Percentiles rank a stretch among this genome's conserved stretches.
Conservation (phyloP, 2,113 vertebrate genomes). For the Coturnix japonica region DNA sequence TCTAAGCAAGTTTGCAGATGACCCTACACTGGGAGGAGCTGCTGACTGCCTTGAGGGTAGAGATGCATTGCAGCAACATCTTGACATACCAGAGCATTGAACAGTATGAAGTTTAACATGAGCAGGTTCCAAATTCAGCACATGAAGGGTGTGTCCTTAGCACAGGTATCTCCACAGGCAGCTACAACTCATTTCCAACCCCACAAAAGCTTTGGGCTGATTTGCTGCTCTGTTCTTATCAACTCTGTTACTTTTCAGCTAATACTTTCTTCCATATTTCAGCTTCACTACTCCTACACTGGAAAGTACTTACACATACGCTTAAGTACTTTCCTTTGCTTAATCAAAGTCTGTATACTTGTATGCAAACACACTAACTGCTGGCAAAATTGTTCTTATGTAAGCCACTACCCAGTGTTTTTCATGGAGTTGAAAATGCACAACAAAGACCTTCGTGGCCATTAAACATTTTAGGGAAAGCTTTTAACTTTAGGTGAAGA, state of each 20-base stretch:
- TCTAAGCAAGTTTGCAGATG: background rate
- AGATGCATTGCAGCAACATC: background rate
- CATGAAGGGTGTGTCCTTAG: background rate
- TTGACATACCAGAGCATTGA: background rate
- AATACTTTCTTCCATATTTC: background rate
- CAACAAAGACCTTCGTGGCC: background rate
- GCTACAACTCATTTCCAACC: background rate
- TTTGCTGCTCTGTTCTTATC: background rate
- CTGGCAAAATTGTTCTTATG: conserved; percentile 29
- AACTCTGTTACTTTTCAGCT: background rate
- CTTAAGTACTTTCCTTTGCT: conserved; percentile 10
- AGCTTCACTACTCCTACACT: background rate
- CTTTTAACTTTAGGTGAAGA: conserved; percentile 22
- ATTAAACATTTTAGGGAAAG: conserved; percentile 26
- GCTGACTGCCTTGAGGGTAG: background rate
- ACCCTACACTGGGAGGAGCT: background rate
- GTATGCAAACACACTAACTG: conserved; percentile 52
- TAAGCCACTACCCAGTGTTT: background rate
- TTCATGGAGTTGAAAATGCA: background rate
- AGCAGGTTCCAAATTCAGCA: background rate
- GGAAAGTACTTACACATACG: background rate
- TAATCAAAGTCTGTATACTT: conserved; percentile 52
- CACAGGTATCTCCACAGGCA: background rate
- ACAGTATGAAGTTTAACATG: background rate
- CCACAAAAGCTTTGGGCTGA: background rate